These are phyloP conservation scores for Cactoblastis cactorum DNA, from an alignment of 2,888 invertebrate genomes.

Conservation along the genomic window DNA sequence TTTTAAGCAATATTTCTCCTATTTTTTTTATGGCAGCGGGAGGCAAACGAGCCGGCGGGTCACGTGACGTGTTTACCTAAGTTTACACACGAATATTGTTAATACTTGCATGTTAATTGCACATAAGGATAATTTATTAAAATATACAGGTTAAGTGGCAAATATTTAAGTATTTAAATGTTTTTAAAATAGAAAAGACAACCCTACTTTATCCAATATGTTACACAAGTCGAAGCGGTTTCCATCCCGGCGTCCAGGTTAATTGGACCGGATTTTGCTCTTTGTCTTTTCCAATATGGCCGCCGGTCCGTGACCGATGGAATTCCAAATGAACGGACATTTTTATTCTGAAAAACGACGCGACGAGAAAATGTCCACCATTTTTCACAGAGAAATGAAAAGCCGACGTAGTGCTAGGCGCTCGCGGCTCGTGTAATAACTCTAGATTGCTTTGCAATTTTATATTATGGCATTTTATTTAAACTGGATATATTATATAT, in stretches of 20 bases:
- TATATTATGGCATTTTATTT: background rate
- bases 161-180: background rate
- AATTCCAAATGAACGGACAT: slow-evolving; percentile 8
- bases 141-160: no score
- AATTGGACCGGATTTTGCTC: slow-evolving; percentile 9
- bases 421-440: background rate
- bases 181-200: background rate
- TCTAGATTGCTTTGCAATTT: background rate
- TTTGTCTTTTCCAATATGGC: slow-evolving; percentile 4
- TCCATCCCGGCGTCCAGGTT: slow-evolving; percentile 3
- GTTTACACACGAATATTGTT: no score
- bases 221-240: background rate
- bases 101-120: no score
- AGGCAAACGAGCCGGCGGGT: no score
- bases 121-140: no score
- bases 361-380: background rate
- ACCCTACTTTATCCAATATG: background rate
- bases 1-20: no score
- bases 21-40: no score
- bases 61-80: no score
- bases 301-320: background rate
- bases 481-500: background rate
- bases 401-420: background rate
- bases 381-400: slow-evolving; percentile 3
- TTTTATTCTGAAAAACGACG: slow-evolving; percentile 1